phyloP scores from a whole-genome alignment of 2,113 vertebrate genomes.

The Prunella himalayana region DNA sequence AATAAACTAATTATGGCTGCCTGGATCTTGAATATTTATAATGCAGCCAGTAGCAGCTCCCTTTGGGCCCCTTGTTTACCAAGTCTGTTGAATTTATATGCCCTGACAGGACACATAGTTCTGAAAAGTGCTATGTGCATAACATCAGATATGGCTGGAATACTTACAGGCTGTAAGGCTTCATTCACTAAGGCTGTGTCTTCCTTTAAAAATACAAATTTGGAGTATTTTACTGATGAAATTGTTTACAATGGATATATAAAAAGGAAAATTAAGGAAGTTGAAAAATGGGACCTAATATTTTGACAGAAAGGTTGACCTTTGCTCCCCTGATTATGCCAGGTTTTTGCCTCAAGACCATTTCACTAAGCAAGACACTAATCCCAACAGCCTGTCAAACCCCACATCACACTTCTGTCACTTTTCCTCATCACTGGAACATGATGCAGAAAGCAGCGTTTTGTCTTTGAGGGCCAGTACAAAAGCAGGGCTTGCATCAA shows the following conservation, averaged over 20 bases:
- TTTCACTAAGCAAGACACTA: not conserved
- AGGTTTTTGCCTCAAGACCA: not conserved
- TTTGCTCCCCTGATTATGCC: not conserved
- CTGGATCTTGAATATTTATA: conserved; percentile 43
- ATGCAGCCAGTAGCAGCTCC: not conserved
- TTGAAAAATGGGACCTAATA: not conserved
- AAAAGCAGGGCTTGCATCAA: not conserved
- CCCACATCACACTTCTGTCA: not conserved
- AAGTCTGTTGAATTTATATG: conserved; percentile 48
- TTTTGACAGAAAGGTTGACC: not conserved
- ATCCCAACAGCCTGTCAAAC: not conserved
- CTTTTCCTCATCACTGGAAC: not conserved
- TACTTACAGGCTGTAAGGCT: not conserved
- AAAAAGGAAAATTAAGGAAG: not conserved
- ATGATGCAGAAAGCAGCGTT: not conserved
- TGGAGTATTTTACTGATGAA: not conserved
- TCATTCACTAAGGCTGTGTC: not conserved
- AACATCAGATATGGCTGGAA: conserved; percentile 38
- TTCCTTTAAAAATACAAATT: not conserved
- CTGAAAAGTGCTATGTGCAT: not conserved
- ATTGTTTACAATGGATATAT: not conserved
- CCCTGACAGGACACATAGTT: conserved; percentile 24
- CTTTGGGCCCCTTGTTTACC: conserved; percentile 50
- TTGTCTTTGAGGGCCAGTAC: not conserved
- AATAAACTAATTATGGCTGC: conserved; percentile 46